These are phyloP conservation scores for Hypanus sabinus DNA, from an alignment of 2,113 vertebrate genomes.

Conservation along the genomic window DNA sequence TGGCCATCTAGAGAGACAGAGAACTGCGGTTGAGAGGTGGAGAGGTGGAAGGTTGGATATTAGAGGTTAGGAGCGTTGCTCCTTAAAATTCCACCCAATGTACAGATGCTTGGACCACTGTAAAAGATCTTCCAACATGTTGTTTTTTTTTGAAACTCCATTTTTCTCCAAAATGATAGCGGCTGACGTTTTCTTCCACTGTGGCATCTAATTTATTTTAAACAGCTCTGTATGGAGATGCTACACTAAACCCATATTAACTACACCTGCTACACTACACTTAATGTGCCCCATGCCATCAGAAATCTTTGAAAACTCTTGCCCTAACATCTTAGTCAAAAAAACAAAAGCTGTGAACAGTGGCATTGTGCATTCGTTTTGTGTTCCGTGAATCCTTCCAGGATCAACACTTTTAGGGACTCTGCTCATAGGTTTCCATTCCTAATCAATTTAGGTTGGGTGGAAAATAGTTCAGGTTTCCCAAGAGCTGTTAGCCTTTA, in stretches of 20 bases:
- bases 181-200: not conserved
- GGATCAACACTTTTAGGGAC: not conserved
- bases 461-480: not conserved
- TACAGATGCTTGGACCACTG: not conserved
- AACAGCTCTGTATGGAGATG: not conserved
- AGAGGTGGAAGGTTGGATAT: no score
- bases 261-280: not conserved
- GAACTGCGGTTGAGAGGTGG: no score
- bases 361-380: not conserved
- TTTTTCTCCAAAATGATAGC: not conserved
- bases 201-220: not conserved
- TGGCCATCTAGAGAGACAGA: no score
- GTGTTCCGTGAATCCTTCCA: not conserved
- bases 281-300: not conserved
- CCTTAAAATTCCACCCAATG: not conserved
- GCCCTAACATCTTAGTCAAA: not conserved
- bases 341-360: not conserved
- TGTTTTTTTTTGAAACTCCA: not conserved
- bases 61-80: no score
- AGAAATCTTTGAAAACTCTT: not conserved
- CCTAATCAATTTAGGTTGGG: not conserved
- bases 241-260: not conserved
- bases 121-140: not conserved
- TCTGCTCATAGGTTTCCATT: not conserved
- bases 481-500: not conserved